phyloP scores from a whole-genome alignment of 2,888 invertebrate species.

The Drosophila leonis region DNA sequence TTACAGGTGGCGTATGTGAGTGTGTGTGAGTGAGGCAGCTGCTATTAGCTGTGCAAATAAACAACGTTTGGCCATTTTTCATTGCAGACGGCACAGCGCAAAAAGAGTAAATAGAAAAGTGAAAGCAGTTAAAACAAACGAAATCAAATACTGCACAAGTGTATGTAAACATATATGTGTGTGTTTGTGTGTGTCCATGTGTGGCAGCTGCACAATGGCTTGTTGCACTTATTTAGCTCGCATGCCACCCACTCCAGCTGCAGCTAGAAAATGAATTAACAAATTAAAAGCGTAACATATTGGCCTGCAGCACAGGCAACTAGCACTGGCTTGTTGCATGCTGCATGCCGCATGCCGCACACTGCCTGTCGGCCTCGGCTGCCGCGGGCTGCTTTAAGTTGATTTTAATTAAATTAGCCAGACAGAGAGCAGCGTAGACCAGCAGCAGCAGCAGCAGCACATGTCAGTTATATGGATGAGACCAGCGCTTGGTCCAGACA shows the following conservation, averaged over 20 bases:
- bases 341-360: slow-evolving; percentile 30
- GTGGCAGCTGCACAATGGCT: slow-evolving; percentile 53
- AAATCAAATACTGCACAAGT: slow-evolving; percentile 65
- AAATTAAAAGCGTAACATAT: slow-evolving; percentile 77
- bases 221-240: slow-evolving; percentile 49
- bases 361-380: slow-evolving; percentile 29
- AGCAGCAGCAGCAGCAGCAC: slow-evolving; percentile 49
- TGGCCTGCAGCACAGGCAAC: slow-evolving; percentile 54
- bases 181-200: slow-evolving; percentile 2
- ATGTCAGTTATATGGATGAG: slow-evolving; percentile 58
- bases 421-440: slow-evolving; percentile 7
- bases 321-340: slow-evolving; percentile 39
- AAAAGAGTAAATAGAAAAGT: slow-evolving; percentile 60
- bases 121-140: slow-evolving; percentile 71
- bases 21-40: slow-evolving; percentile 11
- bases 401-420: slow-evolving; percentile 76
- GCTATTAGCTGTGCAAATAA: slow-evolving; percentile 69
- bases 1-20: slow-evolving; percentile 20
- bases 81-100: slow-evolving; percentile 39
- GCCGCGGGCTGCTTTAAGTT: slow-evolving; percentile 63
- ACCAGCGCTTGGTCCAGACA: slow-evolving; percentile 21
- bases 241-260: slow-evolving; percentile 21
- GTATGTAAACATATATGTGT: not conserved
- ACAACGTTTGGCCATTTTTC: slow-evolving; percentile 68
- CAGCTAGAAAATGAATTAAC: slow-evolving; percentile 74